A percentile compares a stretch with the other conserved stretches of the same genome.
Evolutionary conservation across 2,113 vertebrate genomes (phyloP).

Genomic region (Ibidorhyncha struthersii): DNA sequence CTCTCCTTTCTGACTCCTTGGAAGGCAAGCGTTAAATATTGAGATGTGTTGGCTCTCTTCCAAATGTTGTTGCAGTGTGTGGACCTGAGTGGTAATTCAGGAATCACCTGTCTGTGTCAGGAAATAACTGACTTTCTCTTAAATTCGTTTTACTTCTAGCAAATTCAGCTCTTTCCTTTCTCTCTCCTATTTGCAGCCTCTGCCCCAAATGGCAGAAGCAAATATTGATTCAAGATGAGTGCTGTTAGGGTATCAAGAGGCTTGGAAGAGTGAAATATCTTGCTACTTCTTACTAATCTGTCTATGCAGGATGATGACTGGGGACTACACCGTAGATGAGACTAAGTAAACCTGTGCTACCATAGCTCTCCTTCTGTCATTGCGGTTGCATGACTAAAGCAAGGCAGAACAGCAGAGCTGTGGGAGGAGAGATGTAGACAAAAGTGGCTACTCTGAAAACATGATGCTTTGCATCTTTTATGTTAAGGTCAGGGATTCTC

Average conservation of each 20-base stretch:
- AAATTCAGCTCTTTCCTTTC: neutral
- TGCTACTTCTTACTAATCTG: neutral
- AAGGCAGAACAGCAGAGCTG: neutral
- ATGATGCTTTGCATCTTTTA: neutral
- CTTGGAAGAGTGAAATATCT: neutral
- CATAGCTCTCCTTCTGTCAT: neutral
- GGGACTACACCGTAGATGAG: neutral
- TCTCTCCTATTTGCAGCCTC: neutral
- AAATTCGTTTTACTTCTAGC: neutral
- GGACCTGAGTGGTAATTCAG: neutral
- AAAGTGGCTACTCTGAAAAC: neutral
- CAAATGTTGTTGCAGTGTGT: neutral
- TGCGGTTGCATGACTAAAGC: neutral
- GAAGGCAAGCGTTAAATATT: neutral
- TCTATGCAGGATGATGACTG: rapidly evolving
- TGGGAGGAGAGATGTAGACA: neutral
- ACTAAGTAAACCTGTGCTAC: neutral
- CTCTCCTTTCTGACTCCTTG: neutral
- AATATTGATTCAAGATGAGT: neutral
- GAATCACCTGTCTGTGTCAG: neutral
- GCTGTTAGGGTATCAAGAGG: neutral
- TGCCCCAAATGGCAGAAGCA: neutral
- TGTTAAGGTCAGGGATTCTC: neutral
- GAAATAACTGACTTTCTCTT: neutral
- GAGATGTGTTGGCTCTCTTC: neutral